Base-by-base conservation (phyloP, 2,797 vertebrate genomes). In the Sebastes steindachneri region DNA sequence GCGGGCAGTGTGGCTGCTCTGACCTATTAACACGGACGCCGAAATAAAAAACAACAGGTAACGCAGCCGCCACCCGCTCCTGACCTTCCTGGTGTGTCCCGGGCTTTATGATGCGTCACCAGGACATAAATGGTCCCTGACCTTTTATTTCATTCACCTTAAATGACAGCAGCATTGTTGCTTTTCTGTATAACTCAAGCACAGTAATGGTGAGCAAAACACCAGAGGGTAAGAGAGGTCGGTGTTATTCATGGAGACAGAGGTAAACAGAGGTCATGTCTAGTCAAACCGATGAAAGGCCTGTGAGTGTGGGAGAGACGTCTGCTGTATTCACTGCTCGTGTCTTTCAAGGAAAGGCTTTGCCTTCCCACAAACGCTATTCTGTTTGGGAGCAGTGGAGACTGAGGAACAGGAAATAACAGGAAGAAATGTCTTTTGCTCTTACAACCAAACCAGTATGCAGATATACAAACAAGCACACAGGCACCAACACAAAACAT, bases 251-350 rank as follows among this genome's bases (percentile, higher is more conserved):
- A 78, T 4, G 21, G 12, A 75, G 35, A 2, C 15, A 57, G 48
- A 67, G 58, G 76, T 70, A 68, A 78, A 80, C 54, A 69, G 78
- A 84, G 54, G 67, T 73, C 48, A 64, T 41, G 23, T 72, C 17
- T 69, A 12, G 67, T 53, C 15, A 60, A 48, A 67, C 8, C 9
- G 12, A 28, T 67, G 54, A 79, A 73, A 71, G 31, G 48, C 31
- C 15, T 62, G 63, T 41, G 72, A 59, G 48, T 77, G 67, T 67
- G 58, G 48, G 45, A 68, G 53, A 19, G 45, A 69, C 12, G 15
- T 77, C 51, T 63, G 66, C 58, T 69, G 23, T 45, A 72, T 72
- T 82, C 65, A 83, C 9, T 53, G 35, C 14, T 31, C 48, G 62
- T 31, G 31, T 60, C 58, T 77, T 79, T 54, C 8, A 45, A 54